Evolutionary conservation across 1,140 invertebrate genomes (phyloP).

Genomic region (Saccostrea cuccullata): DNA sequence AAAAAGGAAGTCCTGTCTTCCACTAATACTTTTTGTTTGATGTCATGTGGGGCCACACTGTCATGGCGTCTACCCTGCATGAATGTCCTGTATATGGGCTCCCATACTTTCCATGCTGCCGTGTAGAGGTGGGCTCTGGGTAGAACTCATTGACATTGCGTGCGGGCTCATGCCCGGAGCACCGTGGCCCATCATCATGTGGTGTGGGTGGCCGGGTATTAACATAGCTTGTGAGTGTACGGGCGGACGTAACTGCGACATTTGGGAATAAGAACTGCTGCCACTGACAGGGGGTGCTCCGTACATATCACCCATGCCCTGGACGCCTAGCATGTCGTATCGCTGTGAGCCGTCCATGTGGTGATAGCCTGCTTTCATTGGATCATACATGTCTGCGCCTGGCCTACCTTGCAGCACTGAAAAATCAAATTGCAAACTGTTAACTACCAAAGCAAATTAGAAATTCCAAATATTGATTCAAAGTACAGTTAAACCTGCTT

Average conservation of each 20-base stretch:
- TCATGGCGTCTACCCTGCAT: constrained; percentile 77
- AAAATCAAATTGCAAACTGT: constrained; percentile 23
- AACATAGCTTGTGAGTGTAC: constrained; percentile 81
- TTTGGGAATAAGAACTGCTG: constrained; percentile 77
- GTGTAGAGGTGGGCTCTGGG: constrained; percentile 80
- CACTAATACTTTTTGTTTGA: constrained; percentile 45
- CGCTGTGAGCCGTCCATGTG: constrained; percentile 73
- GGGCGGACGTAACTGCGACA: constrained; percentile 80
- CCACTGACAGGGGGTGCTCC: constrained; percentile 74
- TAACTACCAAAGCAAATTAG: background rate
- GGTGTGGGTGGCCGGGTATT: constrained; percentile 80
- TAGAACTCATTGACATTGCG: constrained; percentile 74
- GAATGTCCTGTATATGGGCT: constrained; percentile 80
- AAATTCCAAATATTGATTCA: too few relatives aligned
- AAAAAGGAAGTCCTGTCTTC: constrained; percentile 23
- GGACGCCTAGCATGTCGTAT: constrained; percentile 76
- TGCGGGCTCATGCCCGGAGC: constrained; percentile 78
- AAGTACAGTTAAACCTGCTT: too few relatives aligned
- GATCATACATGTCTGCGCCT: constrained; percentile 78
- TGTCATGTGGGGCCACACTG: constrained; percentile 15
- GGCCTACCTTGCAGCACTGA: constrained; percentile 77
- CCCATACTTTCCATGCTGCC: constrained; percentile 78
- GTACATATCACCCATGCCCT: constrained; percentile 79
- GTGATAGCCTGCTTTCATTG: constrained; percentile 75
- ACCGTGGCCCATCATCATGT: constrained; percentile 79